Evolutionary conservation across 2,888 invertebrate genomes (phyloP).

Genomic region (Didymodactylos carnosus): DNA sequence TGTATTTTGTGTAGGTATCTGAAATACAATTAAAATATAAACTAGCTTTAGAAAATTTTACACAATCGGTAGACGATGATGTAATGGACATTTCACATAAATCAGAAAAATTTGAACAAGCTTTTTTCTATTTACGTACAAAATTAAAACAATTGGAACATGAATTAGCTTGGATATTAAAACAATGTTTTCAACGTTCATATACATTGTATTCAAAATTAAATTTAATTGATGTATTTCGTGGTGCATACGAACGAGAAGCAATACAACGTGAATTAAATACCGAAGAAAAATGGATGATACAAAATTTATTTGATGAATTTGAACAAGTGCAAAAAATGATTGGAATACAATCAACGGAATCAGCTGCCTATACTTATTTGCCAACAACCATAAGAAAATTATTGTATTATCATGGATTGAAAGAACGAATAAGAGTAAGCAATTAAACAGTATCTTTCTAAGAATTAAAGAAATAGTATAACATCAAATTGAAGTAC

Average conservation of each 20-base stretch:
- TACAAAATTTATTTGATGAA: constrained; percentile 18
- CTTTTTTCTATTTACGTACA: constrained; percentile 31
- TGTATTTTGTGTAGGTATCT: constrained; percentile 28
- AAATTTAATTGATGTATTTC: constrained; percentile 32
- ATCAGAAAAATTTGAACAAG: constrained; percentile 29
- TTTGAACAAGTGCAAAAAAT: constrained; percentile 23
- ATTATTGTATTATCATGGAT: constrained; percentile 28
- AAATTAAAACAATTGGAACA: constrained; percentile 28
- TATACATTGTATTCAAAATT: constrained; percentile 31
- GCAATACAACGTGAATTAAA: constrained; percentile 24
- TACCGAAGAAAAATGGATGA: constrained; percentile 6
- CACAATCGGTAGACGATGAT: constrained; percentile 18
- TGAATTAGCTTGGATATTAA: constrained; percentile 26
- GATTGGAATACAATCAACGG: constrained; percentile 19
- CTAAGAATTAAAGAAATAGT: constrained; percentile 28
- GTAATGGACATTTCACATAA: constrained; percentile 23
- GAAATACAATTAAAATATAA: constrained; percentile 30
- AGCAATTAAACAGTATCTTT: constrained; percentile 30
- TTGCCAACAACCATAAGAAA: constrained; percentile 30
- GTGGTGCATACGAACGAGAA: constrained; percentile 31
- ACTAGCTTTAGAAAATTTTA: constrained; percentile 27
- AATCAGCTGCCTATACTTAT: constrained; percentile 25
- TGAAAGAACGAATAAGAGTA: constrained; percentile 28
- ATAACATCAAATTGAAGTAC: too few relatives aligned
- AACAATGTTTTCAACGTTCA: constrained; percentile 29